Base-by-base conservation (phyloP, 2,888 invertebrate species). In the Tenodera sinensis region DNA sequence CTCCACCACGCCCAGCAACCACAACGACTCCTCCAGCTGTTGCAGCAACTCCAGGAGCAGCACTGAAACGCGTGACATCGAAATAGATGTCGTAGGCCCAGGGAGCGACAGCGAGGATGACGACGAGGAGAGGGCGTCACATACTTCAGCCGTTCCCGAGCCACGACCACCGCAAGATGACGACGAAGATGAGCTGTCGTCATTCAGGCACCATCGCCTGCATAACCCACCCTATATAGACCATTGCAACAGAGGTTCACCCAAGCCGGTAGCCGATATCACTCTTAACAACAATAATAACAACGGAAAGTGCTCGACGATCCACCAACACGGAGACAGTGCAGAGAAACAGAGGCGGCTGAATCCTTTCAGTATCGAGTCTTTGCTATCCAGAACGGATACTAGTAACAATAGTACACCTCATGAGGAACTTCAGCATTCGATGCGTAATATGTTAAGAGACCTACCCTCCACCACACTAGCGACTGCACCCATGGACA, bases 361-460 rank as follows among this genome's bases (percentile, higher is more conserved):
- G 91, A 97, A 97, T 94, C 97, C 98, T 88, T 98, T 98, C 94
- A 97, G 97, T 94, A 98, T 98, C 95, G 98, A 98, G 93, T 97
- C 97, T 90, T 94, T 98, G 91, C 95, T 98, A 92, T 96, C 96
- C 92, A 71, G 54, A 96, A 95, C 54, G 54, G 54, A 71, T 20
- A 71, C 54, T 25, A 71, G 20, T 20, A 71, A 25, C 20, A 42
- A 42, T 42, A 71, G 20, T 20, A 25, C 54, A 71, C 20, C 54
- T 20, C 54, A 71, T 3, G 54, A 71, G 25, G 54, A 71, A 71
- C 54, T 71, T 20, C 54, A 71, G 20, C 54, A 71, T 20, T 71
- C 54, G 25, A 71, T 71, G 54, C 54, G 54, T 71, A 71, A 25
- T 8, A 71, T 71, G 54, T 6, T 71, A 8, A 71, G 54, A 25